A percentile compares a stretch with the other conserved stretches of the same genome.
Evolutionary conservation across 2,888 invertebrate species (phyloP).

Genomic region (Zygogramma bicolorata): DNA sequence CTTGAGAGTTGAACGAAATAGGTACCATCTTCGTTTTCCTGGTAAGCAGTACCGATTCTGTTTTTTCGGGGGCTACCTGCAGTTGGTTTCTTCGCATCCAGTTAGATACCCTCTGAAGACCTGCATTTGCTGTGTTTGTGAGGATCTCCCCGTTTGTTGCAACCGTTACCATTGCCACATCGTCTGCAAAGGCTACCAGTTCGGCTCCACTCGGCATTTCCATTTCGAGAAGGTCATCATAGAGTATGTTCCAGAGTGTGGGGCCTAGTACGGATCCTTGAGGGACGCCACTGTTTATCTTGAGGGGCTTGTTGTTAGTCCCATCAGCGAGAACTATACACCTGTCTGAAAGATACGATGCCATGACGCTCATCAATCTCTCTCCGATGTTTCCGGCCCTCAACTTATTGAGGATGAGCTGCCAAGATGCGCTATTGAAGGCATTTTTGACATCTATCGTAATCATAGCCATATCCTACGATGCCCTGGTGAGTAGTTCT

Average conservation of each 20-base stretch:
- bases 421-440: conserved; percentile 15
- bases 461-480: conserved; percentile 14
- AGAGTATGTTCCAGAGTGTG: not conserved
- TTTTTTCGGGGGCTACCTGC: not conserved
- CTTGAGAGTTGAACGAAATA: not conserved
- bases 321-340: not conserved
- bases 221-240: not conserved
- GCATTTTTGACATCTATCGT: not conserved
- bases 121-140: not conserved
- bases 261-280: not conserved
- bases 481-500: conserved; percentile 4
- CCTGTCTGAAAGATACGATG: not conserved
- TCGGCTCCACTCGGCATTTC: too few species aligned
- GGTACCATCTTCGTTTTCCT: not conserved
- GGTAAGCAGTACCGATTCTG: not conserved
- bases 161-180: not conserved
- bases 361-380: conserved; percentile 26
- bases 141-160: not conserved
- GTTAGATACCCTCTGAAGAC: not conserved
- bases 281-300: not conserved
- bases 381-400: conserved; percentile 20
- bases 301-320: not conserved
- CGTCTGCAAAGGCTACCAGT: not conserved
- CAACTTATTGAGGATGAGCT: conserved; percentile 18
- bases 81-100: not conserved